Evolutionary conservation across 2,797 vertebrate genomes (phyloP), one percentile per base, ranked within the genome.

Genomic region (Rhinophrynus dorsalis): DNA sequence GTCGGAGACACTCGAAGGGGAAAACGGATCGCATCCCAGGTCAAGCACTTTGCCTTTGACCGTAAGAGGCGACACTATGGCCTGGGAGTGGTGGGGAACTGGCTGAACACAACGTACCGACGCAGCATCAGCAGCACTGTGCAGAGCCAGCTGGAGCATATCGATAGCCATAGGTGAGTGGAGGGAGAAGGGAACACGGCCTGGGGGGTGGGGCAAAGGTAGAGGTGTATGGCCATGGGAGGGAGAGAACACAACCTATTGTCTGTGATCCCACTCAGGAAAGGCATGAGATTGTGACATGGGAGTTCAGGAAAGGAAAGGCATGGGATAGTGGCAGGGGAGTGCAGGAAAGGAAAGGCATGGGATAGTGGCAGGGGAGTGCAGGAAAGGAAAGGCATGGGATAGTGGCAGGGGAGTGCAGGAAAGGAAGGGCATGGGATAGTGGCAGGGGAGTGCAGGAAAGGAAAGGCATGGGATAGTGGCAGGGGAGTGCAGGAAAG

Each of bases 41-140:
- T 98, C 2, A 97, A 93, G 58, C 94, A 94, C 82, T 97, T 98
- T 1, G 95, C 95, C 3, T 97, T 98, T 5, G 92, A 94, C 86
- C 94, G 91, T 75, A 91, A 92, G 57, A 95, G 90, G 76, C 96
- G 96, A 2, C 87, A 95, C 79, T 98, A 96, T 0, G 97, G 97
- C 30, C 90, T 98, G 85, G 97, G 97, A 0, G 90, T 99, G 20
- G 97, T 98, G 70, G 97, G 97, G 18, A 95, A 90, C 75, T 98
- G 95, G 91, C 86, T 99, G 69, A 95, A 99, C 88, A 87, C 96
- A 1, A 87, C 91, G 1, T 98, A 98, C 74, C 87, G 95, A 13
- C 91, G 79, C 71, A 97, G 95, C 85, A 84, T 99, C 78, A 98
- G 96, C 88, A 97, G 95, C 86, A 90, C 92, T 0, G 82, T 98